These are phyloP conservation scores for Drosophila lutescens DNA, from an alignment of 2,888 invertebrate genomes.

Conservation along the genomic window DNA sequence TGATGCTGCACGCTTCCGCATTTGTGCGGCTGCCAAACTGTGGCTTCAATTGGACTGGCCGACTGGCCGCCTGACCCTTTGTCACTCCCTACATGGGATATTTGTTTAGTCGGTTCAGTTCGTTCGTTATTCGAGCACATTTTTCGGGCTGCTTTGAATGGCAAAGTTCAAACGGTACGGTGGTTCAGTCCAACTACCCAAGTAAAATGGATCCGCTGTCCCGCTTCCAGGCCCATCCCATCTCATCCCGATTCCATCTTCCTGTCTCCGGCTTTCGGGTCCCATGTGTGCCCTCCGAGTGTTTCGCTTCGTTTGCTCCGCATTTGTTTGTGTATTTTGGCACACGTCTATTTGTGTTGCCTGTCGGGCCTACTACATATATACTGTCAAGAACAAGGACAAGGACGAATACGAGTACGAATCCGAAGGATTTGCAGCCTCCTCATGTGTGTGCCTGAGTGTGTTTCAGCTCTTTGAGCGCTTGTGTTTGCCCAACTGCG, in stretches of 20 bases:
- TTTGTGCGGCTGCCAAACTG: slow-evolving; percentile 59
- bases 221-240: slow-evolving; percentile 4
- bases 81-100: slow-evolving; percentile 6
- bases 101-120: slow-evolving; percentile 17
- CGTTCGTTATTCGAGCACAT: neutral
- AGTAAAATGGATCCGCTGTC: slow-evolving; percentile 19
- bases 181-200: slow-evolving; percentile 48
- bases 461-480: slow-evolving; percentile 10
- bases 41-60: slow-evolving; percentile 53
- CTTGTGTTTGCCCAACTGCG: slow-evolving; percentile 55
- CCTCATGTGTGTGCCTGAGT: slow-evolving; percentile 18
- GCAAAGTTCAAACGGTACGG: slow-evolving; percentile 59
- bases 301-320: slow-evolving; percentile 34
- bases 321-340: slow-evolving; percentile 46
- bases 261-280: slow-evolving; percentile 40
- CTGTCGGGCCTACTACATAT: slow-evolving; percentile 40
- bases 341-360: slow-evolving; percentile 60
- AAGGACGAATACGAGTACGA: slow-evolving; percentile 11
- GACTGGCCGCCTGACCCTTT: slow-evolving; percentile 19
- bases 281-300: slow-evolving; percentile 44
- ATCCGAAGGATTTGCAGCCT: slow-evolving; percentile 36
- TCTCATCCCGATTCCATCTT: slow-evolving; percentile 1
- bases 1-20: slow-evolving; percentile 48
- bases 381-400: slow-evolving; percentile 35
- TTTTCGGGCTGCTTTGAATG: slow-evolving; percentile 40